phyloP scores from a whole-genome alignment of 1,140 invertebrate genomes.

The Chrysomallon squamiferum region DNA sequence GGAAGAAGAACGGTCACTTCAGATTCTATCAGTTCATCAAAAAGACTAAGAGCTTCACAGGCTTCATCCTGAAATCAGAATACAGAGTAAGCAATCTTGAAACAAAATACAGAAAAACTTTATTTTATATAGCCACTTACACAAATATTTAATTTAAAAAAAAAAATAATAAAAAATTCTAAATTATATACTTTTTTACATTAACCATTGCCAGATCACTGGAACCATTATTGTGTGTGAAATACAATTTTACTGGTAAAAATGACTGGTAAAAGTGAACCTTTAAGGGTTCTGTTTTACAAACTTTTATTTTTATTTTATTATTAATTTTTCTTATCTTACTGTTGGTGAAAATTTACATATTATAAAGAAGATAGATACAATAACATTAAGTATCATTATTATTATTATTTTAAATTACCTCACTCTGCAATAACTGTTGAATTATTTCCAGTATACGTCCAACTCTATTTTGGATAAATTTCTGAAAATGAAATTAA shows the following conservation, averaged over 20 bases:
- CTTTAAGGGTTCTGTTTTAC: too few species aligned
- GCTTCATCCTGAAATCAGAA: slow-evolving; percentile 67
- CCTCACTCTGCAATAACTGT: slow-evolving; percentile 68
- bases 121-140: neutral
- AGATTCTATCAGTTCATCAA: slow-evolving; percentile 77
- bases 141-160: neutral
- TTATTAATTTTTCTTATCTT: too few species aligned
- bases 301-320: too few species aligned
- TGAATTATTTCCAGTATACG: slow-evolving; percentile 69
- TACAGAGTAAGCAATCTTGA: slow-evolving; percentile 2
- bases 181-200: too few species aligned
- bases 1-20: slow-evolving; percentile 71
- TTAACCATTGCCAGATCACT: too few species aligned
- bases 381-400: too few species aligned
- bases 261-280: too few species aligned
- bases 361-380: too few species aligned
- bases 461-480: slow-evolving; percentile 72
- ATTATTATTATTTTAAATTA: too few species aligned
- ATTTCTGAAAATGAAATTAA: slow-evolving; percentile 60
- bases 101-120: neutral
- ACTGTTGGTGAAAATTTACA: too few species aligned
- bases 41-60: slow-evolving; percentile 73
- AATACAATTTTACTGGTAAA: too few species aligned
- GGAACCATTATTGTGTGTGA: too few species aligned
- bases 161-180: neutral